phyloP scores from a whole-genome alignment of 2,888 invertebrate genomes.

The Zelleria hepariella region DNA sequence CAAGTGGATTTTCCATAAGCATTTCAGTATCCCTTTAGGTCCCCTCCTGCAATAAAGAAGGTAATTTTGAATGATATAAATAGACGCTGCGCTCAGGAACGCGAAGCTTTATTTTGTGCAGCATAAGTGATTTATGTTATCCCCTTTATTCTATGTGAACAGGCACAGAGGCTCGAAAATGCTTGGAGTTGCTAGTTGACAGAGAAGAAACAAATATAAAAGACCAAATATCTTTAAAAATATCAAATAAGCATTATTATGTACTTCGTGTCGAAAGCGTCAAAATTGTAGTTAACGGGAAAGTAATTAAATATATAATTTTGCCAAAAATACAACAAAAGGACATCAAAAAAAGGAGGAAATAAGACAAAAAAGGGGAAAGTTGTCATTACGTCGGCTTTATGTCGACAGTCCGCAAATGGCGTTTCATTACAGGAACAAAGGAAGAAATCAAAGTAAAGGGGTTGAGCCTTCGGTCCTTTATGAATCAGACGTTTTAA shows the following conservation, averaged over 20 bases:
- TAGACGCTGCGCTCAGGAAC: not conserved
- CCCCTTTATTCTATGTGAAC: not conserved
- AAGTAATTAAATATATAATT: no score
- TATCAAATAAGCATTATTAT: no score
- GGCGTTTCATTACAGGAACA: constrained; percentile 45
- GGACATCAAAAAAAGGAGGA: not conserved
- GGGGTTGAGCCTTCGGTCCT: constrained; percentile 33
- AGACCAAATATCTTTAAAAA: no score
- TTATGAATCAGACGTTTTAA: constrained; percentile 18
- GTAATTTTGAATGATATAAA: not conserved
- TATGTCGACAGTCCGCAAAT: constrained; percentile 27
- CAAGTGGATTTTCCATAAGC: no score
- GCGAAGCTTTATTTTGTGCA: not conserved
- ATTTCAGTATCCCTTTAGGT: not conserved
- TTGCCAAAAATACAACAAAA: not conserved
- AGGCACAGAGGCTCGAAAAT: not conserved
- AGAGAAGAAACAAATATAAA: no score
- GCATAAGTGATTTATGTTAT: not conserved
- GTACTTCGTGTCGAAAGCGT: no score
- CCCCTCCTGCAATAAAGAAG: not conserved
- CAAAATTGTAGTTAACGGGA: no score
- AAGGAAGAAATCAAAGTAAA: constrained; percentile 51
- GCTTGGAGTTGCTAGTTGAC: not conserved
- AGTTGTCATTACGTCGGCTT: constrained; percentile 5
- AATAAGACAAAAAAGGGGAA: constrained; percentile 1